Evolutionary conservation across 2,113 vertebrate species (phyloP).

Genomic region (Thamnaconus septentrionalis): DNA sequence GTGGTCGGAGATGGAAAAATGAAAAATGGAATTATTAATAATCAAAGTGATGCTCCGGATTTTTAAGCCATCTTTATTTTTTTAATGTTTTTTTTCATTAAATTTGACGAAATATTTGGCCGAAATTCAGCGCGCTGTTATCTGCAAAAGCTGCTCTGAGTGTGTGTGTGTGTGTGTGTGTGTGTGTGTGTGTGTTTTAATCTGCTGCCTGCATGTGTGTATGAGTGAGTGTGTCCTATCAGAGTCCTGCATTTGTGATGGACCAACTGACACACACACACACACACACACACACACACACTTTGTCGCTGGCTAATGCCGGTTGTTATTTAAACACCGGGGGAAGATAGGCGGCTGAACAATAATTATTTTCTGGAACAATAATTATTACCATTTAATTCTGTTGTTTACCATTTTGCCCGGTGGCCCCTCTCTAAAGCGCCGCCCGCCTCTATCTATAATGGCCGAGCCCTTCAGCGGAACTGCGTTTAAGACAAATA

Average conservation of each 20-base stretch:
- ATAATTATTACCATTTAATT: constrained; percentile 76
- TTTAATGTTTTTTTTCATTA: too few relatives aligned
- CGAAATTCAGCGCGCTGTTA: constrained; percentile 2
- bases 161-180: constrained; percentile 7
- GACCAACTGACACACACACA: constrained; percentile 14
- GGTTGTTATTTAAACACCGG: constrained; percentile 67
- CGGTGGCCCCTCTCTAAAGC: constrained; percentile 62
- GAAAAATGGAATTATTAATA: too few relatives aligned
- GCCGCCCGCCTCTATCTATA: constrained; percentile 57
- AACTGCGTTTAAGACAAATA: constrained; percentile 64
- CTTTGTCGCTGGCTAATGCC: constrained; percentile 39
- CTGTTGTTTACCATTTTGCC: constrained; percentile 70
- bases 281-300: constrained; percentile 5
- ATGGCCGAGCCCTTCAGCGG: constrained; percentile 59
- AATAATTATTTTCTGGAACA: constrained; percentile 76
- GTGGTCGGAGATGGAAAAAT: too few relatives aligned
- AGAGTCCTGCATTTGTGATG: constrained; percentile 31
- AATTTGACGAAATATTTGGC: neutral
- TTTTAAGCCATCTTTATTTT: too few relatives aligned
- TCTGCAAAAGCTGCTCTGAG: constrained; percentile 12
- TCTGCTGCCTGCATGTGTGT: constrained; percentile 3
- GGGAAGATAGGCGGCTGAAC: constrained; percentile 61
- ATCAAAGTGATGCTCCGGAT: too few relatives aligned
- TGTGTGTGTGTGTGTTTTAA: constrained; percentile 5
- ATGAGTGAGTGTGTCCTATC: constrained; percentile 15